These are phyloP conservation scores for Mesoligia furuncula DNA, from an alignment of 2,888 invertebrate species.

Conservation along the genomic window DNA sequence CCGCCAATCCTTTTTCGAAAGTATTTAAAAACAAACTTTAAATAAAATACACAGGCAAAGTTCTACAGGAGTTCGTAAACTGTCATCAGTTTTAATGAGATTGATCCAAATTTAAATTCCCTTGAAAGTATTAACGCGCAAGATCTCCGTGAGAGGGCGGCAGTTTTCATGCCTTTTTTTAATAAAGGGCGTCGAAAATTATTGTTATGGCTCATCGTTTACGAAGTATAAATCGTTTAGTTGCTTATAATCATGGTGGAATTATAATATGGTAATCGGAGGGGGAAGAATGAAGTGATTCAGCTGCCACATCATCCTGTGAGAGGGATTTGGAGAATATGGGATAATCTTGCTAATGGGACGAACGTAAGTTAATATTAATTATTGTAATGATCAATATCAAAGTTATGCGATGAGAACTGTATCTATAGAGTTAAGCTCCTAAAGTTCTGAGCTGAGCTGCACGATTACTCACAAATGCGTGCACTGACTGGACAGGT, in stretches of 20 bases:
- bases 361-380: neutral
- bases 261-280: conserved; percentile 32
- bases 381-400: neutral
- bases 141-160: conserved; percentile 39
- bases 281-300: conserved; percentile 39
- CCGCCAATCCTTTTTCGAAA: conserved; percentile 48
- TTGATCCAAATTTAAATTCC: conserved; percentile 78
- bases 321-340: conserved; percentile 8
- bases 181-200: conserved; percentile 28
- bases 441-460: neutral
- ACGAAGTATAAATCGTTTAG: conserved; percentile 52
- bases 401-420: neutral
- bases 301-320: conserved; percentile 19
- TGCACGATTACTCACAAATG: neutral
- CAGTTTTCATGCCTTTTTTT: conserved; percentile 49
- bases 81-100: conserved; percentile 79
- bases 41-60: conserved; percentile 68
- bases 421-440: neutral
- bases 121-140: conserved; percentile 59
- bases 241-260: conserved; percentile 40
- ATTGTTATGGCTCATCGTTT: conserved; percentile 44
- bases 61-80: conserved; percentile 67
- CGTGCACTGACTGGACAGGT: too few species aligned
- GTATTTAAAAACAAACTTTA: conserved; percentile 63
- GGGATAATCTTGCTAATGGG: neutral